These are phyloP conservation scores for Acipenser transmontanus DNA, from an alignment of 2,797 vertebrate species.

Conservation along the genomic window DNA sequence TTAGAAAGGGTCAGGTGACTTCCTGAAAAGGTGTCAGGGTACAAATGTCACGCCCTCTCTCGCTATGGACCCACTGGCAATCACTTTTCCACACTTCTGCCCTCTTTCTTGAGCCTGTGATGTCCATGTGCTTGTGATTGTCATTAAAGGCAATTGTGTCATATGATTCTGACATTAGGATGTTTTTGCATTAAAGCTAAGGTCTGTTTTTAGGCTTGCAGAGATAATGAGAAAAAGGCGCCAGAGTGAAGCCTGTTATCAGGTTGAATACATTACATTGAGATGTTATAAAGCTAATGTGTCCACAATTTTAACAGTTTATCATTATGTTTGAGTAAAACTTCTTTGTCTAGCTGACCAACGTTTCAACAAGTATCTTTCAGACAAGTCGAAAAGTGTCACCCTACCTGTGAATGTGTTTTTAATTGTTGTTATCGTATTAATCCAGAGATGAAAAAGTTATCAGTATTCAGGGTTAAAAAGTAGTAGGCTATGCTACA, in stretches of 20 bases:
- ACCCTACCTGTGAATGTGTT: no score
- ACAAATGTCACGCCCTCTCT: constrained; percentile 40
- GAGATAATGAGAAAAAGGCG: constrained; percentile 28
- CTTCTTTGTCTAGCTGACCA: no score
- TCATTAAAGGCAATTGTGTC: constrained; percentile 28
- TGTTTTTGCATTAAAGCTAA: constrained; percentile 34
- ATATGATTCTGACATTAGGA: constrained; percentile 36
- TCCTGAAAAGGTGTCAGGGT: constrained; percentile 41
- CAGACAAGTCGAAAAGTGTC: no score
- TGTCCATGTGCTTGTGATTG: constrained; percentile 38
- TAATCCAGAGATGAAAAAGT: no score
- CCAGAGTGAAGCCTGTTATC: constrained; percentile 20
- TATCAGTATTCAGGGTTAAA: no score
- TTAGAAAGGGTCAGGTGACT: constrained; percentile 49
- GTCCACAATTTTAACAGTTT: no score
- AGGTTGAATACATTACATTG: no score
- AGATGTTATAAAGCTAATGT: no score
- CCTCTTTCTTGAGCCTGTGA: background rate
- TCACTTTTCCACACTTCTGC: constrained; percentile 27
- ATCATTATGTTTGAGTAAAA: no score
- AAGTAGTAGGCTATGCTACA: no score
- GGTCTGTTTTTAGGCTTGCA: constrained; percentile 28
- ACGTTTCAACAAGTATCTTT: no score
- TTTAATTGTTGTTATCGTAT: no score
- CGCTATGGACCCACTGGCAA: constrained; percentile 8